phyloP scores from a whole-genome alignment of 2,113 vertebrate species.

The Oryzias woworae region DNA sequence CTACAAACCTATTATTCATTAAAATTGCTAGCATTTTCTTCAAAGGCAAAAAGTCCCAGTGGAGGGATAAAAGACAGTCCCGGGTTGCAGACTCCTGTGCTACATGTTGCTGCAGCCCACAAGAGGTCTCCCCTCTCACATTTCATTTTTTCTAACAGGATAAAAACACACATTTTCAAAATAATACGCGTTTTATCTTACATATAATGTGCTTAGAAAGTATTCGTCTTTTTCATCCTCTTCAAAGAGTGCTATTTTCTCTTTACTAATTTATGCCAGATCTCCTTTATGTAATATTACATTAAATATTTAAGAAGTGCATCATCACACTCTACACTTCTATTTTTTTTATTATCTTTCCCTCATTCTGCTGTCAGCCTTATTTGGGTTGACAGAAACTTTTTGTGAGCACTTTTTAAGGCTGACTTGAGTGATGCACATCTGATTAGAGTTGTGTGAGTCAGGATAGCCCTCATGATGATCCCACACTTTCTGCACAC shows the following conservation, averaged over 20 bases:
- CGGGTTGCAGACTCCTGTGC: too few relatives aligned
- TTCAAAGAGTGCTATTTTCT: constrained; percentile 11
- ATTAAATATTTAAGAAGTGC: constrained; percentile 56
- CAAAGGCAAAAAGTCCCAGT: too few relatives aligned
- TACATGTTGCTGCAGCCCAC: constrained; percentile 12
- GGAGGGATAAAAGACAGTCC: too few relatives aligned
- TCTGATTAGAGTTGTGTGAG: background rate
- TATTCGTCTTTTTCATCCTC: background rate
- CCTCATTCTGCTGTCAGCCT: background rate
- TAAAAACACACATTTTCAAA: too few relatives aligned
- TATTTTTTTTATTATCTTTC: background rate
- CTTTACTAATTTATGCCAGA: constrained; percentile 14
- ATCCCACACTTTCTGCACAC: background rate
- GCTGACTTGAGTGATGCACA: too few relatives aligned
- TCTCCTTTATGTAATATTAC: constrained; percentile 38
- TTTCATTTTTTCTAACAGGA: background rate
- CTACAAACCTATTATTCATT: too few relatives aligned
- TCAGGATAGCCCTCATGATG: background rate
- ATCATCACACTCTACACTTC: background rate
- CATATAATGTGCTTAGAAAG: background rate
- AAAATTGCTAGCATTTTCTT: too few relatives aligned
- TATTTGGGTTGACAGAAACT: too few relatives aligned
- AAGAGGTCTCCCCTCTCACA: constrained; percentile 50
- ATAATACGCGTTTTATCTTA: too few relatives aligned
- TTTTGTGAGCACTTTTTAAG: too few relatives aligned